phyloP scores from a whole-genome alignment of 2,888 invertebrate genomes.

The Drosophila nr. perissopoda region DNA sequence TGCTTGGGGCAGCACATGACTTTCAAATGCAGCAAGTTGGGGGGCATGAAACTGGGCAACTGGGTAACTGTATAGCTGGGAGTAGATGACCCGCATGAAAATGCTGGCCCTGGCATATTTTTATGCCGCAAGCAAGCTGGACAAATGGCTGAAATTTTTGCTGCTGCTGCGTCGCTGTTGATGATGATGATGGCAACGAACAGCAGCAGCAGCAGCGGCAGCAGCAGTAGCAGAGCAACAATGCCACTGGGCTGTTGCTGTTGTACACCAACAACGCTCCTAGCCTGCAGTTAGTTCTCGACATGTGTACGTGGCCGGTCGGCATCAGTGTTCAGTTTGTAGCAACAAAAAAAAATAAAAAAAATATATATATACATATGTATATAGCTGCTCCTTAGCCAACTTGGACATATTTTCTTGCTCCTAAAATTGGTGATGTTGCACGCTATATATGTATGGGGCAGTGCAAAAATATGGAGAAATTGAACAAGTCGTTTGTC shows the following conservation, averaged over 20 bases:
- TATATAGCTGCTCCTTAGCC: conserved; percentile 52
- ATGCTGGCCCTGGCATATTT: conserved; percentile 82
- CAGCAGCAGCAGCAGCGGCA: conserved; percentile 26
- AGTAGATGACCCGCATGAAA: conserved; percentile 81
- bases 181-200: conserved; percentile 62
- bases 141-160: conserved; percentile 80
- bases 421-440: conserved; percentile 29
- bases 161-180: conserved; percentile 60
- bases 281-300: conserved; percentile 73
- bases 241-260: conserved; percentile 49
- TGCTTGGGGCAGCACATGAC: conserved; percentile 59
- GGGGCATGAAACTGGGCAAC: conserved; percentile 11
- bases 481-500: conserved; percentile 81
- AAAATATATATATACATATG: neutral
- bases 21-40: conserved; percentile 62
- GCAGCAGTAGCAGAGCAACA: conserved; percentile 33
- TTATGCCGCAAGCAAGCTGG: conserved; percentile 82
- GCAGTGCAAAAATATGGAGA: conserved; percentile 56
- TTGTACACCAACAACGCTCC: conserved; percentile 23
- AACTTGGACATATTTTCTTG: conserved; percentile 56
- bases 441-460: conserved; percentile 1
- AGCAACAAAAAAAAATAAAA: conserved; percentile 21
- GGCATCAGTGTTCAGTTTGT: conserved; percentile 53
- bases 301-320: conserved; percentile 77
- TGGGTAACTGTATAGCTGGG: conserved; percentile 27